A percentile compares a stretch with the other conserved stretches of the same genome.
Evolutionary conservation across 2,888 invertebrate genomes (phyloP).

Genomic region (Acleris holmiana): DNA sequence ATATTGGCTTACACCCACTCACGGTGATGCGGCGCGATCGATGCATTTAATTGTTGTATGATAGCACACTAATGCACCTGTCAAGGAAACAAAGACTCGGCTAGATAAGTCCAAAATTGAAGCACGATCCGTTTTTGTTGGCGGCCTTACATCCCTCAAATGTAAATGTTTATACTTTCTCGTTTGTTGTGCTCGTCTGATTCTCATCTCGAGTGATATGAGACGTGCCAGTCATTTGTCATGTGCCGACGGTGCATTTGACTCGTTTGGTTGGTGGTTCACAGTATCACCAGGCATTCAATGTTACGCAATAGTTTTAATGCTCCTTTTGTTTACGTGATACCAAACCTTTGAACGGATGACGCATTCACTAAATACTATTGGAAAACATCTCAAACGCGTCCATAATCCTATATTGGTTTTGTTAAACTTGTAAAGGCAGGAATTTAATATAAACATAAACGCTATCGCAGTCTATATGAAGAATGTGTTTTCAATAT

Average conservation of each 20-base stretch:
- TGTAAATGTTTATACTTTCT: slow-evolving; percentile 83
- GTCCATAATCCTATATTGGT: background rate
- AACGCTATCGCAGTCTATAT: slow-evolving; percentile 4
- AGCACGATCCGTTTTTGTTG: slow-evolving; percentile 66
- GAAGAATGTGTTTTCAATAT: slow-evolving; percentile 41
- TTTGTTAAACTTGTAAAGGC: background rate
- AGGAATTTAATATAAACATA: slow-evolving; percentile 20
- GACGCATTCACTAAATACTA: slow-evolving; percentile 10
- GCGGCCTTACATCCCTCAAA: slow-evolving; percentile 60
- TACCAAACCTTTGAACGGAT: slow-evolving; percentile 11
- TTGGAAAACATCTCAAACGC: background rate
- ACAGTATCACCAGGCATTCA: slow-evolving; percentile 36
- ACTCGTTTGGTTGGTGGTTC: slow-evolving; percentile 22
- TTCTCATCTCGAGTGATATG: slow-evolving; percentile 65
- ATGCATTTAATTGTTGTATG: slow-evolving; percentile 83
- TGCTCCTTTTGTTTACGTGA: slow-evolving; percentile 27
- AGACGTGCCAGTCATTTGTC: slow-evolving; percentile 80
- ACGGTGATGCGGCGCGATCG: slow-evolving; percentile 72
- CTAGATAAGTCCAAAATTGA: slow-evolving; percentile 80
- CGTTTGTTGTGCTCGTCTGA: slow-evolving; percentile 62
- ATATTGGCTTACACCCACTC: slow-evolving; percentile 56
- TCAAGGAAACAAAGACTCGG: slow-evolving; percentile 79
- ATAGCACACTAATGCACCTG: slow-evolving; percentile 83
- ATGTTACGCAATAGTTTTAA: slow-evolving; percentile 28
- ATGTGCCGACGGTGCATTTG: slow-evolving; percentile 46